A percentile compares a stretch with the other conserved stretches of the same genome.
Evolutionary conservation across 1,140 invertebrate species (phyloP).

Genomic region (Cydia fagiglandana): DNA sequence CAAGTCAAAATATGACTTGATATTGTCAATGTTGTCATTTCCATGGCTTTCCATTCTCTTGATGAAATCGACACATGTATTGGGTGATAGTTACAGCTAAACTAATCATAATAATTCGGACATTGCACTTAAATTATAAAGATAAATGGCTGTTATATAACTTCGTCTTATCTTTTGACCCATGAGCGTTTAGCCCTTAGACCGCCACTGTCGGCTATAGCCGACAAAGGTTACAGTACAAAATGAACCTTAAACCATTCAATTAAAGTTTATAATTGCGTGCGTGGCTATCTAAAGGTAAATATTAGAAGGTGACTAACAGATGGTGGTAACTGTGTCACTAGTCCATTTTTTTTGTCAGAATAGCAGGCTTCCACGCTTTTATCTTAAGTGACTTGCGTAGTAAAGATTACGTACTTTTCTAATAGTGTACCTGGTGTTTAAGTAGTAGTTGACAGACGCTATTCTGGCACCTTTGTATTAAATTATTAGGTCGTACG

Average conservation of each 20-base stretch:
- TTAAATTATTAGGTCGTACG: conserved; percentile 5
- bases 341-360: no score
- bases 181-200: neutral
- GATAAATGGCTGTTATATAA: neutral
- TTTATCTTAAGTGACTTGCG: no score
- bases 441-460: neutral
- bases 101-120: conserved; percentile 26
- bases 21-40: conserved; percentile 24
- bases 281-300: no score
- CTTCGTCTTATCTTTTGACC: no score
- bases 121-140: conserved; percentile 1
- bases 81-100: conserved; percentile 1
- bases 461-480: neutral
- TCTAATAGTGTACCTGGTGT: neutral
- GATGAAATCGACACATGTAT: neutral
- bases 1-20: neutral
- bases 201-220: neutral
- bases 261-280: no score
- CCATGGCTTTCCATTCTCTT: neutral
- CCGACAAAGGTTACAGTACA: no score
- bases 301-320: no score
- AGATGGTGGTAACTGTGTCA: no score
- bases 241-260: no score
- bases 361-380: no score
- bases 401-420: neutral